Evolutionary conservation across 2,797 vertebrate genomes (phyloP).

Genomic region (Chiloscyllium punctatum): DNA sequence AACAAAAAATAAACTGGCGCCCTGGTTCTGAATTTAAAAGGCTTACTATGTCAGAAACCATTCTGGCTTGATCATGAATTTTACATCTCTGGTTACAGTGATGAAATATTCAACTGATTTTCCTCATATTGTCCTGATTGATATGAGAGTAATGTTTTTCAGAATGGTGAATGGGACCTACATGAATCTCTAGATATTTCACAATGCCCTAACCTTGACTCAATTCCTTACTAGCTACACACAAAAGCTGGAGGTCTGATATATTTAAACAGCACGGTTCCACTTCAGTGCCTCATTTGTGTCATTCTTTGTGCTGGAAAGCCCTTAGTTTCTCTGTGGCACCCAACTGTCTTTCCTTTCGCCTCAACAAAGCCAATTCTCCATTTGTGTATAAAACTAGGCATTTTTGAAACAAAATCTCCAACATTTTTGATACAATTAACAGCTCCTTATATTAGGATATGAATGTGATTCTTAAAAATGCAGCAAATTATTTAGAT

Average conservation of each 20-base stretch:
- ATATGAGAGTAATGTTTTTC: not conserved
- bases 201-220: not conserved
- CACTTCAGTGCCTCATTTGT: not conserved
- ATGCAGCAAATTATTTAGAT: not conserved
- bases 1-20: not conserved
- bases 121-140: not conserved
- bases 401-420: not conserved
- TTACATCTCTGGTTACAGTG: not conserved
- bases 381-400: not conserved
- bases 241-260: not conserved
- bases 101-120: conserved; percentile 11
- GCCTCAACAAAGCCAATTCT: not conserved
- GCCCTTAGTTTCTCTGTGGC: not conserved
- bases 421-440: not conserved
- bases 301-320: not conserved
- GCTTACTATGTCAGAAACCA: not conserved
- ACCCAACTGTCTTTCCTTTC: too few species aligned
- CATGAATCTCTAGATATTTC: not conserved
- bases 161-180: not conserved
- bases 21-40: not conserved
- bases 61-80: not conserved
- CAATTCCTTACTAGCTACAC: not conserved
- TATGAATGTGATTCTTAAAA: not conserved
- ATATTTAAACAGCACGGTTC: not conserved
- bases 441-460: not conserved